Percentiles rank a stretch among this genome's conserved stretches.
Evolutionary conservation across 2,797 vertebrate genomes (phyloP).

Genomic region (Macrochelys suwanniensis): DNA sequence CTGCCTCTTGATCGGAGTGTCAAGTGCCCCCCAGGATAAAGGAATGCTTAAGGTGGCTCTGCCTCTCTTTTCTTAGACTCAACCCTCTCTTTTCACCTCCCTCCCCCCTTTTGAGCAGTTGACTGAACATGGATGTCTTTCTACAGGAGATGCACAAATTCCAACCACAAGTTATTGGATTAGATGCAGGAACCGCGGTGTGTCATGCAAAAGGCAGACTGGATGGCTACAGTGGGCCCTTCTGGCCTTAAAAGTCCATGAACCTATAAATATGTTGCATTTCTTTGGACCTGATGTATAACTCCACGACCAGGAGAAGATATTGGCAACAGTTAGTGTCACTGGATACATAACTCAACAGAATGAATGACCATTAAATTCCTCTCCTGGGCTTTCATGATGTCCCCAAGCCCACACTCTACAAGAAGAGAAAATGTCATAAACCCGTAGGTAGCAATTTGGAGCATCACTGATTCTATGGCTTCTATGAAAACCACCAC

Average conservation of each 20-base stretch:
- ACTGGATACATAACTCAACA: background rate
- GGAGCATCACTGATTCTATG: background rate
- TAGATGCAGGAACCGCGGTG: background rate
- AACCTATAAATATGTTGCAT: background rate
- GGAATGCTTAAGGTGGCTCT: background rate
- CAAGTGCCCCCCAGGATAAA: background rate
- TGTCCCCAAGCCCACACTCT: background rate
- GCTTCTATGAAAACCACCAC: background rate
- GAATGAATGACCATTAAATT: background rate
- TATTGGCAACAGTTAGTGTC: background rate
- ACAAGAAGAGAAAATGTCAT: constrained; percentile 4
- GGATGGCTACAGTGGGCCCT: background rate
- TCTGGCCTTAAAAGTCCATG: background rate
- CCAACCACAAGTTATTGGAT: background rate
- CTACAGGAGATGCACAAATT: too few relatives aligned
- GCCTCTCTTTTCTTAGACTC: background rate
- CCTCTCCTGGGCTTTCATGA: background rate
- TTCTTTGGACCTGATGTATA: background rate
- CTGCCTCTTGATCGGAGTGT: background rate
- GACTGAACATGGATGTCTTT: too few relatives aligned
- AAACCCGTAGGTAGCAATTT: background rate
- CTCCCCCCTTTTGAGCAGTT: background rate
- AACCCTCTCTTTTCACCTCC: background rate
- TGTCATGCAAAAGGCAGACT: background rate
- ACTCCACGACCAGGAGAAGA: background rate